These are phyloP conservation scores for Babylonia areolata DNA, from an alignment of 1,140 invertebrate genomes.

Conservation along the genomic window DNA sequence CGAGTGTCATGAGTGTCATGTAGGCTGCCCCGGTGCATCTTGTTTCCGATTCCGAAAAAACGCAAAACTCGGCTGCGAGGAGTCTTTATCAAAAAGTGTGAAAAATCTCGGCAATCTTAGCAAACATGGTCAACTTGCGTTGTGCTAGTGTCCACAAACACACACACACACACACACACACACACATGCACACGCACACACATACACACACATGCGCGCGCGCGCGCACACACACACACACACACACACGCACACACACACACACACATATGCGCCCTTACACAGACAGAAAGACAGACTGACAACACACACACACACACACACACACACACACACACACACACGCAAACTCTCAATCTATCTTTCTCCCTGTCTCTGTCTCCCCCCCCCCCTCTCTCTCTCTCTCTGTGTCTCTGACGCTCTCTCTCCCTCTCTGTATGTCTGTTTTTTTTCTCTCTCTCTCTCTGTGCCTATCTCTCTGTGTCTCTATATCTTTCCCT, in stretches of 20 bases:
- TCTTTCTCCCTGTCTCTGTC: too few species aligned
- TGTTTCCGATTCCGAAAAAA: too few species aligned
- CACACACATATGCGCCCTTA: not conserved
- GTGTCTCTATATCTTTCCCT: not conserved
- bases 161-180: too few species aligned
- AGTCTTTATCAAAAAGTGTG: too few species aligned
- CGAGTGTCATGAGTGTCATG: too few species aligned
- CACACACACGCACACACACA: slow-evolving; percentile 1
- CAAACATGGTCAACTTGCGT: too few species aligned
- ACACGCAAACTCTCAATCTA: not conserved
- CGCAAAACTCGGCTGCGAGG: too few species aligned
- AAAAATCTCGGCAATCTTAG: too few species aligned
- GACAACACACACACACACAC: not conserved
- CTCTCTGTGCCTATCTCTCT: not conserved
- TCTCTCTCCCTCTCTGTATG: too few species aligned
- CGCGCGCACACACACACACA: not conserved
- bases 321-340: not conserved
- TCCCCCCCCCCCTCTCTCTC: not conserved
- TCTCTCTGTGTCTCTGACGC: not conserved
- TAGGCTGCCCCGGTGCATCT: too few species aligned
- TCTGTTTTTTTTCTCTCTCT: too few species aligned
- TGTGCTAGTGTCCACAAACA: too few species aligned
- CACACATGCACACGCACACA: not conserved
- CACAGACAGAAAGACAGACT: not conserved
- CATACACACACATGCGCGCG: not conserved